Evolutionary conservation across 2,888 invertebrate genomes (phyloP).

Genomic region (Atrina japonica): DNA sequence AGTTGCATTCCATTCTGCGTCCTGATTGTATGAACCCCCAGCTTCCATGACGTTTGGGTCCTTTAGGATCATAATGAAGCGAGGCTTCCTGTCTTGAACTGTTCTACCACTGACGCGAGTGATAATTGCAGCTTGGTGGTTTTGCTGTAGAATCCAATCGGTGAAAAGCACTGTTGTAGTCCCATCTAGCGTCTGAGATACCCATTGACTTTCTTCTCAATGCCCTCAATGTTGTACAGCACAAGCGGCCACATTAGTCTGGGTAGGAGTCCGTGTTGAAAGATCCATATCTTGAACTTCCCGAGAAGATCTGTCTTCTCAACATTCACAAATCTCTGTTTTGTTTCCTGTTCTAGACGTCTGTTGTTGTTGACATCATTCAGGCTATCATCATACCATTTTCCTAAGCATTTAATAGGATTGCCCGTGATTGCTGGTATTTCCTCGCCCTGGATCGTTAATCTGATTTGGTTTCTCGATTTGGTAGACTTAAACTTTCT

Average conservation of each 20-base stretch:
- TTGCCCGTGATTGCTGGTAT: constrained; percentile 24
- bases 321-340: constrained; percentile 10
- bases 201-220: constrained; percentile 21
- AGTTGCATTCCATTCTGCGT: constrained; percentile 27
- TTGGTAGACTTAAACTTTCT: constrained; percentile 21
- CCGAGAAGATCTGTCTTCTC: constrained; percentile 30
- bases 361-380: constrained; percentile 2
- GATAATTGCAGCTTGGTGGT: constrained; percentile 21
- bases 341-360: neutral
- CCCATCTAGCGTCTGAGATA: constrained; percentile 33
- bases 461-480: neutral
- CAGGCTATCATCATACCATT: constrained; percentile 19
- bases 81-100: constrained; percentile 26
- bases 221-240: constrained; percentile 17
- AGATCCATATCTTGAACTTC: constrained; percentile 36
- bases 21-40: constrained; percentile 18
- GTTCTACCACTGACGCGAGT: constrained; percentile 33
- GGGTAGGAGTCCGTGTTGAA: constrained; percentile 26
- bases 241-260: constrained; percentile 34
- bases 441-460: constrained; percentile 18
- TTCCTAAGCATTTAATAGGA: constrained; percentile 25
- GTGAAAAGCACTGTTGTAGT: constrained; percentile 25
- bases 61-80: constrained; percentile 28
- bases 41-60: constrained; percentile 22
- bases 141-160: constrained; percentile 27